phyloP scores from a whole-genome alignment of 2,797 vertebrate genomes.

The Alcedo quadribrachys region DNA sequence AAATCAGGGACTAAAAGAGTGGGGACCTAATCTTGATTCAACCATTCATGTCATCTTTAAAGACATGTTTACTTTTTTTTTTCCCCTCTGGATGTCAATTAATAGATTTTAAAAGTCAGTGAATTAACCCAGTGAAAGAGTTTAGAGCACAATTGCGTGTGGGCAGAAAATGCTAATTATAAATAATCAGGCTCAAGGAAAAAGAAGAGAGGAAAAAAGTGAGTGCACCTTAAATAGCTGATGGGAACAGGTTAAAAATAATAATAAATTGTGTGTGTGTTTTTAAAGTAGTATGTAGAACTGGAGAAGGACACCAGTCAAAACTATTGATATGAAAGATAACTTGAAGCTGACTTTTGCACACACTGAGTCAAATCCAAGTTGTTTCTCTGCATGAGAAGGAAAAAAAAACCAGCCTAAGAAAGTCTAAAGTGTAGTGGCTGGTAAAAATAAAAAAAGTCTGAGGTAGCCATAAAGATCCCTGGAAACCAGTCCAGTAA shows the following conservation, averaged over 20 bases:
- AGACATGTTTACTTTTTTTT: slow-evolving; percentile 61
- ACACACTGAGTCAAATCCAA: neutral
- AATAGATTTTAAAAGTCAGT: slow-evolving; percentile 68
- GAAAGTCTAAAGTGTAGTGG: neutral
- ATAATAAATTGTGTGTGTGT: neutral
- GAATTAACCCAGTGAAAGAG: slow-evolving; percentile 59
- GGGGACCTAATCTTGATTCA: slow-evolving; percentile 53
- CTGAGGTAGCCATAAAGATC: neutral
- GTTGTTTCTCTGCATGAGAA: neutral
- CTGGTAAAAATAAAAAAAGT: neutral
- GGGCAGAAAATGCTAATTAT: slow-evolving; percentile 54
- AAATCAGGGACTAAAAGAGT: slow-evolving; percentile 61
- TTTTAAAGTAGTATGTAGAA: neutral
- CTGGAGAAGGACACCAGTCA: neutral
- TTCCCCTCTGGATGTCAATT: slow-evolving; percentile 51
- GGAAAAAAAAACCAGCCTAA: neutral
- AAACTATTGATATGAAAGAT: neutral
- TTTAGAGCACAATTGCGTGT: slow-evolving; percentile 42
- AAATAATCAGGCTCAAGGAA: slow-evolving; percentile 46
- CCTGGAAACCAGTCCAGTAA: neutral
- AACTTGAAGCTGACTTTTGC: neutral
- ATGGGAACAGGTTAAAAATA: slow-evolving; percentile 11
- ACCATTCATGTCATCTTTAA: slow-evolving; percentile 60
- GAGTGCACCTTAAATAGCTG: slow-evolving; percentile 4
- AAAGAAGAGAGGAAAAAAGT: neutral